Conservation (phyloP, 2,113 vertebrate species). For the Semicossyphus pulcher region DNA sequence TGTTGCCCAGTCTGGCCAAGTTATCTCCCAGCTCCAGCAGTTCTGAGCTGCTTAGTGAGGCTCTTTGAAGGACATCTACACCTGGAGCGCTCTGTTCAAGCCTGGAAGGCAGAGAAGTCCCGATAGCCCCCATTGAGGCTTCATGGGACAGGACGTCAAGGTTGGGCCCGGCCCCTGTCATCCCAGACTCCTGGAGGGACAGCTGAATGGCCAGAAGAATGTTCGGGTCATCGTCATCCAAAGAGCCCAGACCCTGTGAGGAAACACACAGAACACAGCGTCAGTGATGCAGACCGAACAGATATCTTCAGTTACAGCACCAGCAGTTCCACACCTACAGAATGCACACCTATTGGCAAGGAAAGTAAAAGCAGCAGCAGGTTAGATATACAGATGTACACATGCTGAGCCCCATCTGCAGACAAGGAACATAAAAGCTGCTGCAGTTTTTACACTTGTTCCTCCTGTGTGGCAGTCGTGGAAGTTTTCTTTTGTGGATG, state of each 20-base stretch:
- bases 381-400: not conserved
- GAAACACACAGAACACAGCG: not conserved
- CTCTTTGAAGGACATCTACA: constrained; percentile 85
- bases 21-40: constrained; percentile 93
- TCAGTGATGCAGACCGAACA: not conserved
- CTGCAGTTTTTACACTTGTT: not conserved
- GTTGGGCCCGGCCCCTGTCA: constrained; percentile 84
- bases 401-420: not conserved
- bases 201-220: constrained; percentile 97
- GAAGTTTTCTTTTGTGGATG: not conserved
- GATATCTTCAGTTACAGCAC: not conserved
- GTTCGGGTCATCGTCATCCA: constrained; percentile 98
- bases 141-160: constrained; percentile 89
- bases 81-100: constrained; percentile 86
- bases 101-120: constrained; percentile 94
- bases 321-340: not conserved
- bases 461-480: not conserved
- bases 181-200: constrained; percentile 94
- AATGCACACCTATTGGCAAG: not conserved
- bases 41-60: constrained; percentile 93
- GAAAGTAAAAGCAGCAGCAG: constrained; percentile 7
- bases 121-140: constrained; percentile 92
- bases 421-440: not conserved
- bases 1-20: constrained; percentile 88
- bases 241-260: constrained; percentile 90